Base-by-base conservation (phyloP, 2,797 vertebrate genomes). In the Sebastes matsubarae region DNA sequence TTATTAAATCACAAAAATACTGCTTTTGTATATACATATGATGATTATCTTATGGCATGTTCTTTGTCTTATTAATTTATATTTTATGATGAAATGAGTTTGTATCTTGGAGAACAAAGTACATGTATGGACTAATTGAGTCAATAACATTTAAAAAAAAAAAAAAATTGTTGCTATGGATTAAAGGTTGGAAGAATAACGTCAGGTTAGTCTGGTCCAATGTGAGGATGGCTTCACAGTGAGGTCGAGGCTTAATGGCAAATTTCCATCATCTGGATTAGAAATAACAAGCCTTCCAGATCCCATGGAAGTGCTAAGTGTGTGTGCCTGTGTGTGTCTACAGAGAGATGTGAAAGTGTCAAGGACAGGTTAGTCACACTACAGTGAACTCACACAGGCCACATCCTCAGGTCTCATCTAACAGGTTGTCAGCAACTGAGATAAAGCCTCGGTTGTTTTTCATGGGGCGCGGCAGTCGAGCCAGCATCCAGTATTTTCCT, bases 341-440 rank as follows among this genome's bases (percentile, higher is more conserved):
- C 32, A 67, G 64, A 65, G 42, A 46, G 55, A 75, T 55, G 42
- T 22, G 36, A 64, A 42, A 59, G 27, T n/a, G 11, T 52, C 72
- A 82, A 83, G 77, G 80, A 46, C 0, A 46, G 42, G 42, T 89
- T 82, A 80, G 42, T n/a, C 55, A 34, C 68, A 46, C 69, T 46
- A 54, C 34, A 50, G 70, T 29, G 68, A 60, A 71, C 52, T 72
- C 58, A 76, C 67, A 75, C 77, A 76, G 68, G 54, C 36, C 67
- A 24, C 64, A 42, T 36, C 66, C 68, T 80, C 79, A 67, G 42
- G 52, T 80, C 57, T 82, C 76, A 60, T 80, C 79, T 86, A 69
- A 82, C 78, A 57, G 64, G 72, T 42, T 87, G 82, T 91, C 79
- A 81, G 78, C 81, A 25, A 22, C 20, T 65, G 67, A 75, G 54